Evolutionary conservation across 1,140 invertebrate genomes (phyloP).

Genomic region (Papilio aristodemus): DNA sequence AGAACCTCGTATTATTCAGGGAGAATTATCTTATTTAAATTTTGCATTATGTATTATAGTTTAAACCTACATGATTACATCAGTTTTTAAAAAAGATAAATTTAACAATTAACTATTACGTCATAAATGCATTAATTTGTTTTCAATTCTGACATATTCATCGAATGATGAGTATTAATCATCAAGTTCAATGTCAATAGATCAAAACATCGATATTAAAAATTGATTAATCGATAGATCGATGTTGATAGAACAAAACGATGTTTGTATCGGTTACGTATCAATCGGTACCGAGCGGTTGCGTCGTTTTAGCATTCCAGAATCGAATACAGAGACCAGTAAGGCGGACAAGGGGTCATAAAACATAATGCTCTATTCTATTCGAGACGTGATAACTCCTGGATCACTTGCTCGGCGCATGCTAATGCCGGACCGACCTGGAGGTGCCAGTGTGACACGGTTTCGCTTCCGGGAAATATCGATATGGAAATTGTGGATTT

Average conservation of each 20-base stretch:
- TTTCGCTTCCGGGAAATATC: slow-evolving; percentile 70
- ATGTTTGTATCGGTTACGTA: background rate
- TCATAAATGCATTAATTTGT: no score
- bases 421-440: slow-evolving; percentile 69
- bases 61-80: background rate
- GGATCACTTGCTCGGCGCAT: slow-evolving; percentile 70
- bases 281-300: slow-evolving; percentile 48
- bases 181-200: background rate
- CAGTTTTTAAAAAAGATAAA: background rate
- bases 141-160: background rate
- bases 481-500: slow-evolving; percentile 54
- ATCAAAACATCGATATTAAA: slow-evolving; percentile 18
- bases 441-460: slow-evolving; percentile 59
- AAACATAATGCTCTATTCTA: slow-evolving; percentile 79
- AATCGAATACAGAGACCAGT: slow-evolving; percentile 72
- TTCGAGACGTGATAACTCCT: slow-evolving; percentile 76
- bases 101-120: background rate
- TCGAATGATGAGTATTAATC: no score
- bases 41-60: background rate
- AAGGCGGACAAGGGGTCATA: slow-evolving; percentile 77
- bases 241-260: slow-evolving; percentile 5
- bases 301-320: slow-evolving; percentile 54
- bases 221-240: slow-evolving; percentile 1
- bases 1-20: background rate
- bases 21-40: background rate